A percentile compares a stretch with the other conserved stretches of the same genome.
Conservation (phyloP, 1,140 invertebrate species). For the Trialeurodes vaporariorum region DNA sequence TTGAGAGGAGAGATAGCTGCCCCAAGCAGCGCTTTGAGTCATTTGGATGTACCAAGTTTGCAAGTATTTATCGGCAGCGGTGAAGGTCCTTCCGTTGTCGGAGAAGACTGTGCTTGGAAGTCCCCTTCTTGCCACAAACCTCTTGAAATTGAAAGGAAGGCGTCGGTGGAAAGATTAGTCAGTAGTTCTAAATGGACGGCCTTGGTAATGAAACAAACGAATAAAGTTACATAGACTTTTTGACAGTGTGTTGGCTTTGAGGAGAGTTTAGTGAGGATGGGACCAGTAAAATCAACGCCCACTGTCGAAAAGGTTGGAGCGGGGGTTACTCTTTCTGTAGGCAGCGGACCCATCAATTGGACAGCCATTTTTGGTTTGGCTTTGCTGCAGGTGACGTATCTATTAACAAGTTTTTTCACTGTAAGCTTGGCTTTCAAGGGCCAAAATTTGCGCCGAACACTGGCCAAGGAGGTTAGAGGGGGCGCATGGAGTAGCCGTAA, state of each 20-base stretch:
- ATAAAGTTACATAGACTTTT: slow-evolving; percentile 33
- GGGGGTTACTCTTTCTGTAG: slow-evolving; percentile 11
- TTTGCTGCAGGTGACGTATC: slow-evolving; percentile 18
- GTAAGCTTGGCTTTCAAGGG: background rate
- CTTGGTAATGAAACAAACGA: slow-evolving; percentile 29
- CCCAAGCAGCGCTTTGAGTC: background rate
- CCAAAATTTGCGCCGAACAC: background rate
- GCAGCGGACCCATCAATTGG: slow-evolving; percentile 21
- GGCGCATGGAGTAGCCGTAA: background rate
- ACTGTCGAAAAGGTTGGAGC: slow-evolving; percentile 15
- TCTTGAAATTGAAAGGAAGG: slow-evolving; percentile 25
- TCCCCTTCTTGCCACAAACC: slow-evolving; percentile 27
- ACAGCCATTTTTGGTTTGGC: slow-evolving; percentile 7
- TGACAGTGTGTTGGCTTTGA: background rate
- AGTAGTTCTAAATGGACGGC: slow-evolving; percentile 34
- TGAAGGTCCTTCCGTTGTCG: slow-evolving; percentile 30
- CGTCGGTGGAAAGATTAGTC: slow-evolving; percentile 24
- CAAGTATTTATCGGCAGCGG: slow-evolving; percentile 22
- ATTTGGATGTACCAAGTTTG: slow-evolving; percentile 3
- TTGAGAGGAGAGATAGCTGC: background rate
- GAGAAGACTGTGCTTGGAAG: slow-evolving; percentile 21
- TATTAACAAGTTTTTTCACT: background rate
- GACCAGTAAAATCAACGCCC: slow-evolving; percentile 25
- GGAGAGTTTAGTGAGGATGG: slow-evolving; percentile 11
- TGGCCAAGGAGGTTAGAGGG: background rate